phyloP scores from a whole-genome alignment of 2,888 invertebrate genomes.

The Pyrrhia umbra region DNA sequence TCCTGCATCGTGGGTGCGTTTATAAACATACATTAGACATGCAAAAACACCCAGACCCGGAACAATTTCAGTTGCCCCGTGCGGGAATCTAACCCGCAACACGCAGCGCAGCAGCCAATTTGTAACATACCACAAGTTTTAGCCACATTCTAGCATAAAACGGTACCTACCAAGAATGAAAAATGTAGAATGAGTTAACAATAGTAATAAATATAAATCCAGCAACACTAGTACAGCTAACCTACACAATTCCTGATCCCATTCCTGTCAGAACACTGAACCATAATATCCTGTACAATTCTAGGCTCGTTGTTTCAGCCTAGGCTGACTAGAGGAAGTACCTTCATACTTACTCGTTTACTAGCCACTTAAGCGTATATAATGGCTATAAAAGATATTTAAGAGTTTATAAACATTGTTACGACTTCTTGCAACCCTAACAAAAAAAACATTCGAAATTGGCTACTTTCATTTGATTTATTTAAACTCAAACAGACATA shows the following conservation, averaged over 20 bases:
- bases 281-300: slow-evolving; percentile 24
- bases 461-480: slow-evolving; percentile 6
- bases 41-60: too few relatives aligned
- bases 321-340: slow-evolving; percentile 12
- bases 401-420: slow-evolving; percentile 36
- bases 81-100: too few relatives aligned
- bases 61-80: too few relatives aligned
- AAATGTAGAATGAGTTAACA: background rate
- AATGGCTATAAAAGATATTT: slow-evolving; percentile 42
- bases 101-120: too few relatives aligned
- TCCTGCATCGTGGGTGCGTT: too few relatives aligned
- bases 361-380: slow-evolving; percentile 17
- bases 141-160: background rate
- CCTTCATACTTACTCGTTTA: slow-evolving; percentile 7
- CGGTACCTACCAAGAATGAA: background rate
- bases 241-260: background rate
- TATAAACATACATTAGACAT: too few relatives aligned
- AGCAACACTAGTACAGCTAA: background rate
- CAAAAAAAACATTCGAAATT: slow-evolving; percentile 16
- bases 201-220: background rate
- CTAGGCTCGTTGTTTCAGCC: background rate
- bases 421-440: background rate
- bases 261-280: slow-evolving; percentile 1
- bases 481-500: background rate
- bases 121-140: too few relatives aligned